Evolutionary conservation across 2,888 invertebrate genomes (phyloP).

Genomic region (Dasysyrphus albostriatus): DNA sequence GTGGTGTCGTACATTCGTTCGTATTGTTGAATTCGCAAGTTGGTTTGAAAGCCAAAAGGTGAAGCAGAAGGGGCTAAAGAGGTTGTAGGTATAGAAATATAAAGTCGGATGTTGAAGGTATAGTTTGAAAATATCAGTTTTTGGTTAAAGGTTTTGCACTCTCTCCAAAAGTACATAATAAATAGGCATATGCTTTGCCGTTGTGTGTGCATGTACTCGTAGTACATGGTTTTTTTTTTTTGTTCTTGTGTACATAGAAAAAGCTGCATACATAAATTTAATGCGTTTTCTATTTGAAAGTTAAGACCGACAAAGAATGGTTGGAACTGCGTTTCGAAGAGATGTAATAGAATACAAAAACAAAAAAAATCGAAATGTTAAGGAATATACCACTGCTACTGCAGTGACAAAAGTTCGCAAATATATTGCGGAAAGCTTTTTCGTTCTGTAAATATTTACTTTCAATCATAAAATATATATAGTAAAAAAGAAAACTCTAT

Average conservation of each 20-base stretch:
- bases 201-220: slow-evolving; percentile 2
- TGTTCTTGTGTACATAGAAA: slow-evolving; percentile 5
- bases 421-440: slow-evolving; percentile 26
- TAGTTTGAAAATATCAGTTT: slow-evolving; percentile 74
- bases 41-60: not conserved
- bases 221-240: slow-evolving; percentile 13
- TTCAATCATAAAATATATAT: not conserved
- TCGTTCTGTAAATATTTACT: not conserved
- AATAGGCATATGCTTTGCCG: slow-evolving; percentile 38
- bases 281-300: slow-evolving; percentile 59
- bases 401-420: slow-evolving; percentile 14
- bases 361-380: slow-evolving; percentile 40
- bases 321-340: slow-evolving; percentile 37
- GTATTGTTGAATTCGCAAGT: slow-evolving; percentile 10
- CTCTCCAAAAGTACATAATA: slow-evolving; percentile 61
- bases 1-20: slow-evolving; percentile 35
- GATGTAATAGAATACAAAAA: slow-evolving; percentile 5
- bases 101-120: slow-evolving; percentile 65
- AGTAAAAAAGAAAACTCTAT: slow-evolving; percentile 60
- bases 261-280: slow-evolving; percentile 42
- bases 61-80: not conserved
- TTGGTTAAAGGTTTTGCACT: slow-evolving; percentile 70
- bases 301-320: slow-evolving; percentile 32
- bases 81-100: slow-evolving; percentile 21
- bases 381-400: slow-evolving; percentile 43